Evolutionary conservation across 2,888 invertebrate genomes (phyloP).

Genomic region (Drosophila atripex): DNA sequence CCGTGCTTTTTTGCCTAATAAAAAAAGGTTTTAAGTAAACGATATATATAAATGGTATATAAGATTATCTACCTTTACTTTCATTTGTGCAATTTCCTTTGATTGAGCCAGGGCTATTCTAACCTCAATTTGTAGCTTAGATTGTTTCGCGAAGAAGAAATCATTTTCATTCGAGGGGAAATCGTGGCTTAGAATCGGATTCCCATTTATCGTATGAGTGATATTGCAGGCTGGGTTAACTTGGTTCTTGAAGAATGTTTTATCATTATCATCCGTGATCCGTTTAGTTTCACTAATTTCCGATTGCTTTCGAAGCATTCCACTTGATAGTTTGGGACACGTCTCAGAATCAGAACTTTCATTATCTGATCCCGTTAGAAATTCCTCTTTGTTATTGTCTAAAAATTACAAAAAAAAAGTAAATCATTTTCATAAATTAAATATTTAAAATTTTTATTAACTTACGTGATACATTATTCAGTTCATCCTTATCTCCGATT

Average conservation of each 20-base stretch:
- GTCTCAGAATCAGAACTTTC: conserved; percentile 44
- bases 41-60: neutral
- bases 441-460: neutral
- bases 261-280: conserved; percentile 23
- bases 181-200: conserved; percentile 2
- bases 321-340: conserved; percentile 34
- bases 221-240: conserved; percentile 7
- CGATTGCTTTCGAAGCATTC: conserved; percentile 19
- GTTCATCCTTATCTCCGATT: conserved; percentile 15
- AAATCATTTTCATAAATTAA: neutral
- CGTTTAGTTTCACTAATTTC: conserved; percentile 13
- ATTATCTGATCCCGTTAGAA: conserved; percentile 32
- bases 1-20: conserved; percentile 29
- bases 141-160: conserved; percentile 42
- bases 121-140: conserved; percentile 46
- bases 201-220: conserved; percentile 12
- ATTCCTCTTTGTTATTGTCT: conserved; percentile 23
- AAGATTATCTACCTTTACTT: conserved; percentile 32
- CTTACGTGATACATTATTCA: conserved; percentile 17
- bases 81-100: conserved; percentile 45
- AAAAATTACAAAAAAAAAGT: neutral
- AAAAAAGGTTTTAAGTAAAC: neutral
- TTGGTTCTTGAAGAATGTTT: conserved; percentile 24
- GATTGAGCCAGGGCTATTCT: conserved; percentile 46
- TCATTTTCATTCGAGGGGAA: conserved; percentile 14